Percentiles rank a stretch among this genome's conserved stretches.
These are phyloP conservation scores for Acyrthosiphon pisum DNA, from an alignment of 1,140 invertebrate genomes.

Conservation along the genomic window DNA sequence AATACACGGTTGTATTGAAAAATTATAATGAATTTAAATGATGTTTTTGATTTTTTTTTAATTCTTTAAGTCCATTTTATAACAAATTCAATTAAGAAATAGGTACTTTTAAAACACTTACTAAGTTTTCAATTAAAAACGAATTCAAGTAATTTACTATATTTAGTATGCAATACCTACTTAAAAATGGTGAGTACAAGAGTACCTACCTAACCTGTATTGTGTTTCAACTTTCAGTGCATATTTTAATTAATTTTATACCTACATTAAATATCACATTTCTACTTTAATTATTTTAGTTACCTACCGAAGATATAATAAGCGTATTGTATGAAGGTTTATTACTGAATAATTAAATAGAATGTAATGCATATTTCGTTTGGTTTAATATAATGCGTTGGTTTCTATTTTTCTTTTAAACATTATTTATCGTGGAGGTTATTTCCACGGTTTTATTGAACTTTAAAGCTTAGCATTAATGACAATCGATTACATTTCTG, in stretches of 20 bases:
- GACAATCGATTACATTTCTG: not conserved
- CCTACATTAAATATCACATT: not conserved
- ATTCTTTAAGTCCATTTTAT: not conserved
- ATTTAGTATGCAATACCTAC: not conserved
- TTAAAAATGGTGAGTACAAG: not conserved
- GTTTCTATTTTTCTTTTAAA: not conserved
- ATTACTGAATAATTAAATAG: not conserved
- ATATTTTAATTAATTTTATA: slow-evolving; percentile 21
- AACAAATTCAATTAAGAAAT: slow-evolving; percentile 12
- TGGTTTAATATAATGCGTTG: not conserved
- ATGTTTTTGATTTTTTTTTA: not conserved
- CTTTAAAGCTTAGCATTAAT: not conserved
- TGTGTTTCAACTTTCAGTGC: not conserved
- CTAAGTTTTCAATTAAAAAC: not conserved
- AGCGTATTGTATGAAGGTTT: not conserved
- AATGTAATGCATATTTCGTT: not conserved
- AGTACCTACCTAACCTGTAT: not conserved
- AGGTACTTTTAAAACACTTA: slow-evolving; percentile 5
- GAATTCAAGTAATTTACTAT: not conserved
- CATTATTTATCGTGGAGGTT: not conserved
- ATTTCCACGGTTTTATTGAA: not conserved
- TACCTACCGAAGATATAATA: not conserved
- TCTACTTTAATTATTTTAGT: slow-evolving; percentile 7
- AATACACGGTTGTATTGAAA: not conserved
- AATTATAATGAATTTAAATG: not conserved